Base-by-base conservation (phyloP, 2,113 vertebrate genomes). In the Pluvialis apricaria region DNA sequence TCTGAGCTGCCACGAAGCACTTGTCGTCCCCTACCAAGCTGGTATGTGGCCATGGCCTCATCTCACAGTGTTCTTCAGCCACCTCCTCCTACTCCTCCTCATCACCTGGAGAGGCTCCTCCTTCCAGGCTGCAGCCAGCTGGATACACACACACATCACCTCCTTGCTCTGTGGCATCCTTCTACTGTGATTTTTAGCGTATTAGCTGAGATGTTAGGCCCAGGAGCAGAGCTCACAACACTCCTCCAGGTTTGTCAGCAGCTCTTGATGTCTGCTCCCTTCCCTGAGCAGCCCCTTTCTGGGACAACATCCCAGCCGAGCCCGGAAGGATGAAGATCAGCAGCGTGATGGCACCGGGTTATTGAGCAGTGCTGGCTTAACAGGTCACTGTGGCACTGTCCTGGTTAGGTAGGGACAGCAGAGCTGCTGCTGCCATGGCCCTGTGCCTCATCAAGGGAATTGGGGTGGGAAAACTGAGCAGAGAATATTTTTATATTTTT, bases 401-500 rank as follows among this genome's bases (percentile, higher is more conserved):
- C 62, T 86, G 86, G 61, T 81, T 16, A 58, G 38, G 34, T 17
- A 38, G 68, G 68, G 47, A 11, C n/a, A 73, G 44, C 72, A 81
- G 92, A 91, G 65, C 91, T 69, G 47, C 80, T 80, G 65, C 52
- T 42, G n/a, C 45, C 20, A 0, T 72, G 77, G 25, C 31, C 68
- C 52, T 78, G n/a, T 57, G 70, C 69, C 82, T 86, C 0, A 0
- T 24, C 49, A n/a, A 76, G 45, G 82, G 77, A 95, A 90, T 73
- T 17, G 10, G 90, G 79, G 60, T 94, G 61, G 58, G 71, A 65
- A 96, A 95, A 96, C 82, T 24, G 55, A 79, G 47, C 66, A 83
- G 68, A 79, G 86, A 82, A 26, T 90, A 86, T 94, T 95, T 92
- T 94, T 96, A 62, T 86, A 44, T 76, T 92, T 95, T 82, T 69